These are phyloP conservation scores for Seriola aureovittata DNA, from an alignment of 2,113 vertebrate species.

Conservation along the genomic window DNA sequence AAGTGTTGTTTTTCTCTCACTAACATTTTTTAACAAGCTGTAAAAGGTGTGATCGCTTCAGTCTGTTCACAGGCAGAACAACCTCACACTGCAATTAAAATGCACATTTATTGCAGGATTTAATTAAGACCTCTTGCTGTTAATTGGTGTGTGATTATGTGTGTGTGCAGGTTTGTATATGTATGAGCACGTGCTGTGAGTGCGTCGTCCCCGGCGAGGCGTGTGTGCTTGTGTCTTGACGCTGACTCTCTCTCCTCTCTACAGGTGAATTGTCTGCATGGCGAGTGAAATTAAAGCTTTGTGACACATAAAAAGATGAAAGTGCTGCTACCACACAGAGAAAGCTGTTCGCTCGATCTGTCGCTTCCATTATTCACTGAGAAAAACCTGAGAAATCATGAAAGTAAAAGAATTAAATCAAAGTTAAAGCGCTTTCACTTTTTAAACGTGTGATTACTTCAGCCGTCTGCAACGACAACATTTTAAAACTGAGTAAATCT, in stretches of 20 bases:
- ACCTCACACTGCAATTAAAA: not conserved
- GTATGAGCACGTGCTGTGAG: not conserved
- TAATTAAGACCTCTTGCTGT: not conserved
- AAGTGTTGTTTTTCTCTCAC: slow-evolving; percentile 61
- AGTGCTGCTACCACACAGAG: not conserved
- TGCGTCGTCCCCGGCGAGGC: not conserved
- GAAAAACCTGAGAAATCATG: not conserved
- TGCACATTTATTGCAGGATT: not conserved
- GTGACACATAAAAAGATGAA: not conserved
- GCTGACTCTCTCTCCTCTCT: not conserved
- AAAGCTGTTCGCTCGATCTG: not conserved
- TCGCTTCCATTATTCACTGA: not conserved
- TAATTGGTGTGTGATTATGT: not conserved
- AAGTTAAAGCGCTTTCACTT: not conserved
- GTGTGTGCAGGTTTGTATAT: not conserved
- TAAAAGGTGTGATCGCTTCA: slow-evolving; percentile 36
- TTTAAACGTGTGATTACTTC: not conserved
- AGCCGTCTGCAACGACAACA: not conserved
- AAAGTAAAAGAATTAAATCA: not conserved
- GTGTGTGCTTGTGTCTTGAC: not conserved
- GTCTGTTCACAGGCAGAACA: not conserved
- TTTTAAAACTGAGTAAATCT: no score
- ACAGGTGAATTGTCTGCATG: slow-evolving; percentile 34
- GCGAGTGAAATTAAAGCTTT: slow-evolving; percentile 10
- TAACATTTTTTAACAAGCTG: slow-evolving; percentile 60